Evolutionary conservation across 2,888 invertebrate species (phyloP).

Genomic region (Caenorhabditis zanzibari): DNA sequence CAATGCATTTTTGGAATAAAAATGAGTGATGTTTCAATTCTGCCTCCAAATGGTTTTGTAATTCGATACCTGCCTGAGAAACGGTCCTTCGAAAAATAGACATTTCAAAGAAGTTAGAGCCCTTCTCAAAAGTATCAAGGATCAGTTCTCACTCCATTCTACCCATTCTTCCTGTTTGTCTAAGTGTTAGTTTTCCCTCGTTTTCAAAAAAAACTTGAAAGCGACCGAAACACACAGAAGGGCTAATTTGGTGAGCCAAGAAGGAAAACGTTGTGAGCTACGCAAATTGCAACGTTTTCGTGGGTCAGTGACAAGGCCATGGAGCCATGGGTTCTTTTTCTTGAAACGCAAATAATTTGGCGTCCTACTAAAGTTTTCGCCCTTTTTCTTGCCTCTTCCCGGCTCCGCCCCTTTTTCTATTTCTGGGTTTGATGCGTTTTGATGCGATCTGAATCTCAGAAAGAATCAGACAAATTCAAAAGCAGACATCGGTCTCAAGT

Average conservation of each 20-base stretch:
- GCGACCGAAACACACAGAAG: constrained; percentile 47
- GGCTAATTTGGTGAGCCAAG: constrained; percentile 53
- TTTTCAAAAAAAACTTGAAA: constrained; percentile 17
- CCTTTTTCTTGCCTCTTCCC: constrained; percentile 26
- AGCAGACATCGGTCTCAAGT: background rate
- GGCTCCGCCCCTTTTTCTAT: constrained; percentile 22
- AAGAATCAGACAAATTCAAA: background rate
- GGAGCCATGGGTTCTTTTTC: constrained; percentile 37
- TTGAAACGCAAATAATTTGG: constrained; percentile 57
- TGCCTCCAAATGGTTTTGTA: constrained; percentile 29
- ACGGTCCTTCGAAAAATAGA: constrained; percentile 14
- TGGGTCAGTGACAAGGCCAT: constrained; percentile 40
- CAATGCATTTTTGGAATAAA: background rate
- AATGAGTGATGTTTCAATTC: constrained; percentile 19
- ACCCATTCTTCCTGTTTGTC: constrained; percentile 51
- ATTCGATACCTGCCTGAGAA: constrained; percentile 25
- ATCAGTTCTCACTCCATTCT: constrained; percentile 30
- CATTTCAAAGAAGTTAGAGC: background rate
- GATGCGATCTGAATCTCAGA: background rate
- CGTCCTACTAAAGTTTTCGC: constrained; percentile 38
- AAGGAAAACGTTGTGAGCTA: constrained; percentile 36
- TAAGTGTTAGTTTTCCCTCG: constrained; percentile 36
- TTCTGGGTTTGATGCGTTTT: constrained; percentile 27
- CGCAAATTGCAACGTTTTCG: constrained; percentile 57
- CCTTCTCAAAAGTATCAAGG: constrained; percentile 36